Evolutionary conservation across 2,888 invertebrate genomes (phyloP).

Genomic region (Eulithis prunata): DNA sequence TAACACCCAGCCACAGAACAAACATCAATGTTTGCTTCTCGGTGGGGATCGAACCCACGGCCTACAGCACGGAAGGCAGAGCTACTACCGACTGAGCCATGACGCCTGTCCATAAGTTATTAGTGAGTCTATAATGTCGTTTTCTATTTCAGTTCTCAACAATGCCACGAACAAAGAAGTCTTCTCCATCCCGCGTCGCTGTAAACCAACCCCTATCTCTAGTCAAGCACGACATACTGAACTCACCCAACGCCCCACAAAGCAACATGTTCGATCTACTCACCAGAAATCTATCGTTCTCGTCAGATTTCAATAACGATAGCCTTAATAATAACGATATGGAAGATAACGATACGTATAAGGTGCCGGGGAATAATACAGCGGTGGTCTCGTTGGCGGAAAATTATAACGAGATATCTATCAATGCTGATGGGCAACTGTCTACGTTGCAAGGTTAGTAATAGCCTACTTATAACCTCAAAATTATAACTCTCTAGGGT

Average conservation of each 20-base stretch:
- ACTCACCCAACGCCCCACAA: slow-evolving; percentile 52
- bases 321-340: slow-evolving; percentile 77
- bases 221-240: slow-evolving; percentile 75
- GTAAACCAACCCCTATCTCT: slow-evolving; percentile 73
- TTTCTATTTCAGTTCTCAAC: slow-evolving; percentile 84
- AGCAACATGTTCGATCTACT: slow-evolving; percentile 76
- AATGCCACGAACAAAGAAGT: slow-evolving; percentile 84
- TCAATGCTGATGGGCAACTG: slow-evolving; percentile 75
- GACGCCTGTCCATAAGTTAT: neutral
- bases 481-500: neutral
- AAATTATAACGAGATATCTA: slow-evolving; percentile 80
- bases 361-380: slow-evolving; percentile 75
- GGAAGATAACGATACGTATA: slow-evolving; percentile 75
- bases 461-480: too few species aligned
- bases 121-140: too few species aligned
- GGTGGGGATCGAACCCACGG: too few species aligned
- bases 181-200: slow-evolving; percentile 73
- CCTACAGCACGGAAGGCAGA: too few species aligned
- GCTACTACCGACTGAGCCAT: too few species aligned
- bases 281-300: slow-evolving; percentile 78
- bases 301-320: slow-evolving; percentile 79
- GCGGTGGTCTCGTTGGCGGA: slow-evolving; percentile 69
- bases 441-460: slow-evolving; percentile 77
- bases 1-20: too few species aligned
- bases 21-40: too few species aligned